Evolutionary conservation across 2,113 vertebrate species (phyloP).

Genomic region (Cichladusa arquata): DNA sequence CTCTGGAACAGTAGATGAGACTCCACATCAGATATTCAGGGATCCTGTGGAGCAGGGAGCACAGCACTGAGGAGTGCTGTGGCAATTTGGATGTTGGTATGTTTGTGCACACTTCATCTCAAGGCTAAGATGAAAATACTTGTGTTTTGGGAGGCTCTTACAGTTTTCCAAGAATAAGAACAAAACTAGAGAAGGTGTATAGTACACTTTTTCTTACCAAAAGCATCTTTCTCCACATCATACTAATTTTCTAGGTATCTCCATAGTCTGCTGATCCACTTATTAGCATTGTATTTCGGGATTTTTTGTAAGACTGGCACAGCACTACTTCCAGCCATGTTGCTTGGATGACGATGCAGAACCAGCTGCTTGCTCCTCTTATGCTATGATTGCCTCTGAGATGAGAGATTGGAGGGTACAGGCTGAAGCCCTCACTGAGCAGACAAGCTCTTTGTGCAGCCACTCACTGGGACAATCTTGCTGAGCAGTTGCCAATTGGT

Average conservation of each 20-base stretch:
- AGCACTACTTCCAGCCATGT: not conserved
- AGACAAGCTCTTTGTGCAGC: not conserved
- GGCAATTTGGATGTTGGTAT: not conserved
- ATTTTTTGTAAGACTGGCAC: not conserved
- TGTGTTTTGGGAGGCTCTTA: not conserved
- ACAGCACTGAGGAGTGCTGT: not conserved
- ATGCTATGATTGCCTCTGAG: not conserved
- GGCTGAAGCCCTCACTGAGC: not conserved
- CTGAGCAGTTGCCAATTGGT: not conserved
- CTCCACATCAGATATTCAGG: not conserved
- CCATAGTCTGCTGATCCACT: not conserved
- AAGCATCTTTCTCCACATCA: not conserved
- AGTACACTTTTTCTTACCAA: not conserved
- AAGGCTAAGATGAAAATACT: not conserved
- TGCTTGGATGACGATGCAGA: not conserved
- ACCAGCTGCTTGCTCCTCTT: not conserved
- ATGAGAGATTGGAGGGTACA: not conserved
- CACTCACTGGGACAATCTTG: not conserved
- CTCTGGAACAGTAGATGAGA: not conserved
- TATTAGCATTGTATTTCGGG: not conserved
- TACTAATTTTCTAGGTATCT: not conserved
- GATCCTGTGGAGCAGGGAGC: not conserved
- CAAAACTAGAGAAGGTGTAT: accelerated
- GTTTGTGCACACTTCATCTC: not conserved
- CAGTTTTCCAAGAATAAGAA: not conserved